These are phyloP conservation scores for Gymnosoma rotundatum DNA, from an alignment of 2,888 invertebrate species.

Conservation along the genomic window DNA sequence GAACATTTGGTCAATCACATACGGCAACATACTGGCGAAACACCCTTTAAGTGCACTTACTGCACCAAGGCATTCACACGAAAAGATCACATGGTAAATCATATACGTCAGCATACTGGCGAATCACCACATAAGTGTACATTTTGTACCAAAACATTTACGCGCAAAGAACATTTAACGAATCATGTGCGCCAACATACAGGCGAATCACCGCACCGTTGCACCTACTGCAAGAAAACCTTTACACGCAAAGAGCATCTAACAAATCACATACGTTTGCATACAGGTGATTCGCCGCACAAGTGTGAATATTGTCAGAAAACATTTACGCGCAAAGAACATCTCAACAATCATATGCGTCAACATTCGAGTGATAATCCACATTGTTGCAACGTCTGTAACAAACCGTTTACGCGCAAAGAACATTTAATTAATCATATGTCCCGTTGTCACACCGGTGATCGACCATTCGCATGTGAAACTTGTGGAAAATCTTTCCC, in stretches of 20 bases:
- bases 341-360: conserved; percentile 92
- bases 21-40: conserved; percentile 92
- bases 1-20: conserved; percentile 94
- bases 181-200: conserved; percentile 92
- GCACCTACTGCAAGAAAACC: conserved; percentile 82
- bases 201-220: conserved; percentile 88
- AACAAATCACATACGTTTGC: conserved; percentile 92
- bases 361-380: conserved; percentile 95
- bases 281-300: conserved; percentile 92
- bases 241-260: conserved; percentile 94
- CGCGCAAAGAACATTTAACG: conserved; percentile 92
- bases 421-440: conserved; percentile 94
- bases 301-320: conserved; percentile 93
- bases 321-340: conserved; percentile 92
- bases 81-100: conserved; percentile 89
- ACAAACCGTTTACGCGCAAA: conserved; percentile 92
- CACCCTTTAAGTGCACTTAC: conserved; percentile 91
- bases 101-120: conserved; percentile 91
- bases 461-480: conserved; percentile 91
- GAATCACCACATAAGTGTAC: conserved; percentile 94
- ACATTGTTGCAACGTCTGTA: conserved; percentile 92
- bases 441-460: conserved; percentile 87
- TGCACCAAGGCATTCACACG: conserved; percentile 93
- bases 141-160: conserved; percentile 91
- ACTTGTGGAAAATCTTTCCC: conserved; percentile 95